Evolutionary conservation across 2,888 invertebrate species (phyloP).

Genomic region (Leptopilina syphax): DNA sequence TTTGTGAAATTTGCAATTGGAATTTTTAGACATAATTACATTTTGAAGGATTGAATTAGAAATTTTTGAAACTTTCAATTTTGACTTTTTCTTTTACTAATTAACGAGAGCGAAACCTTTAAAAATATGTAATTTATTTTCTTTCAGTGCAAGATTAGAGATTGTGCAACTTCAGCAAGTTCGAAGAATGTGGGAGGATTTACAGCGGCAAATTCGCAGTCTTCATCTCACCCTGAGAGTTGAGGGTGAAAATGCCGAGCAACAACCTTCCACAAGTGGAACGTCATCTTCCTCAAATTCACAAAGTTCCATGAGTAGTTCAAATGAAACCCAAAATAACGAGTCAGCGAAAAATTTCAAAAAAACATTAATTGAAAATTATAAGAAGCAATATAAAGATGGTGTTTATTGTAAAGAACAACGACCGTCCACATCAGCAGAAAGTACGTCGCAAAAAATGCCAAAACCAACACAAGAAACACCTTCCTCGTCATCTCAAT

Average conservation of each 20-base stretch:
- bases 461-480: slow-evolving; percentile 6
- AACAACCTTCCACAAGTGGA: slow-evolving; percentile 44
- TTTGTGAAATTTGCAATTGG: no score
- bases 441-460: slow-evolving; percentile 41
- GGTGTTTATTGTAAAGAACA: slow-evolving; percentile 28
- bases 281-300: slow-evolving; percentile 39
- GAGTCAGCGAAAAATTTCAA: slow-evolving; percentile 60
- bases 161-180: slow-evolving; percentile 79
- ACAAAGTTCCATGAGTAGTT: slow-evolving; percentile 52
- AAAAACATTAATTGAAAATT: slow-evolving; percentile 63
- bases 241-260: slow-evolving; percentile 52
- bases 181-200: slow-evolving; percentile 82
- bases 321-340: slow-evolving; percentile 45
- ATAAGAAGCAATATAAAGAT: slow-evolving; percentile 59
- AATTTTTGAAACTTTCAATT: no score
- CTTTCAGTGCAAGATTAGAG: slow-evolving; percentile 65
- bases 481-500: background rate
- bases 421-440: slow-evolving; percentile 54
- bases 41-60: no score
- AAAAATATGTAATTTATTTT: background rate
- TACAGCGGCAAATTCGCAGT: slow-evolving; percentile 80
- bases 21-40: no score
- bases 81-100: no score
- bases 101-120: no score
- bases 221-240: slow-evolving; percentile 78